Evolutionary conservation across 1,140 invertebrate genomes (phyloP), one percentile per base, ranked within the genome.

Genomic region (Bombus consobrinus): DNA sequence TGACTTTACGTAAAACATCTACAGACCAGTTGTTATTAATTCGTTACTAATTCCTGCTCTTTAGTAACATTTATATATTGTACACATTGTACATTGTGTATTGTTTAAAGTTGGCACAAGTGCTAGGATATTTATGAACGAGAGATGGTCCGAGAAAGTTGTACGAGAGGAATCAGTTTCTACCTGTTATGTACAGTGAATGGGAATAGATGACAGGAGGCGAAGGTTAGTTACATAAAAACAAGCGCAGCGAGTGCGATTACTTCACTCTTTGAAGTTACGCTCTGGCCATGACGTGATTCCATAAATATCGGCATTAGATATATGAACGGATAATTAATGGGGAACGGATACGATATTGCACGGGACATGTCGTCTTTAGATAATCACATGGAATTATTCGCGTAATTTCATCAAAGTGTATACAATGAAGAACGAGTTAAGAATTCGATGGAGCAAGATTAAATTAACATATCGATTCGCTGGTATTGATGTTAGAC

Each of bases 211-310:
- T 85, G 85, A 72, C 66, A 39, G 71, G 39, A 68, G 32, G 32
- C 59, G 84, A 89, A 89, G 87, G 88, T 89, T 89, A 83, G 78
- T 89, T 86, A 69, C 78, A 39, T 87, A 89, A 86, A 89, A 86
- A 83, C 47, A 47, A 87, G 75, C 75, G 77, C 62, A 22, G 53
- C 76, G 10, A 66, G 34, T 34, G 59, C 28, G 28, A 74, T 88
- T 86, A 83, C 80, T 86, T 83, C 71, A 79, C 59, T 84, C 39
- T 25, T 41, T 53, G 39, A 80, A 83, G 75, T 89, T 72, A 83
- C 84, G 59, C 39, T 77, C 2, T 39, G 47, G 25, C 85, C 66
- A 41, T 83, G 66, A 82, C 37, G 85, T 15, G 71, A 39, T 43
- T 80, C 75, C 77, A 89, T 89, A 83, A 89, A 89, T 89, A 89